phyloP scores from a whole-genome alignment of 1,140 invertebrate genomes.

The Ips typographus region DNA sequence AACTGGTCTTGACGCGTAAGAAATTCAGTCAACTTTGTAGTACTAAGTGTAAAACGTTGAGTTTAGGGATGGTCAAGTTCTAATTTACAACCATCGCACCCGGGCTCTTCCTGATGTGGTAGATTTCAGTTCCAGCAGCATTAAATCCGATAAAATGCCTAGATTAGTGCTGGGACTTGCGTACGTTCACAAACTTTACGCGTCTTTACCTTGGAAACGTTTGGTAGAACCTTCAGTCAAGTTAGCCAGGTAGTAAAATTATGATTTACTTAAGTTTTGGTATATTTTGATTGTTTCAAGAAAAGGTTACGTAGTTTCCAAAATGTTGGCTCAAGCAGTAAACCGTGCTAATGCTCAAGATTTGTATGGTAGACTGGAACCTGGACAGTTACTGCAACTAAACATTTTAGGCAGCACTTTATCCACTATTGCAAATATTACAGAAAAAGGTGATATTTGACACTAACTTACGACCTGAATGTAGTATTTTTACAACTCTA shows the following conservation, averaged over 20 bases:
- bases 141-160: constrained; percentile 56
- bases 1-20: constrained; percentile 71
- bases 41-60: neutral
- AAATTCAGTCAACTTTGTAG: constrained; percentile 8
- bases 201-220: constrained; percentile 65
- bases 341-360: constrained; percentile 51
- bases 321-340: constrained; percentile 54
- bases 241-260: constrained; percentile 58
- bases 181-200: constrained; percentile 60
- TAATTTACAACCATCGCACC: constrained; percentile 69
- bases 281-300: constrained; percentile 46
- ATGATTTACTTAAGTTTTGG: neutral
- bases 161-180: constrained; percentile 61
- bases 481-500: constrained; percentile 22
- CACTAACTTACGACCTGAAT: neutral
- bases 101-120: constrained; percentile 55
- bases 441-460: constrained; percentile 52
- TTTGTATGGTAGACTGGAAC: constrained; percentile 51
- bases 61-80: constrained; percentile 68
- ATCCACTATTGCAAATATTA: constrained; percentile 53
- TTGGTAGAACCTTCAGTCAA: constrained; percentile 65
- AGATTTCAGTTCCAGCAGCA: constrained; percentile 57
- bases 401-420: constrained; percentile 54
- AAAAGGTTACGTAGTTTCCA: constrained; percentile 57
- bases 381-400: constrained; percentile 53